Percentiles rank a stretch among this genome's conserved stretches.
Conservation (phyloP, 1,140 invertebrate genomes). For the Coptotermes formosanus region DNA sequence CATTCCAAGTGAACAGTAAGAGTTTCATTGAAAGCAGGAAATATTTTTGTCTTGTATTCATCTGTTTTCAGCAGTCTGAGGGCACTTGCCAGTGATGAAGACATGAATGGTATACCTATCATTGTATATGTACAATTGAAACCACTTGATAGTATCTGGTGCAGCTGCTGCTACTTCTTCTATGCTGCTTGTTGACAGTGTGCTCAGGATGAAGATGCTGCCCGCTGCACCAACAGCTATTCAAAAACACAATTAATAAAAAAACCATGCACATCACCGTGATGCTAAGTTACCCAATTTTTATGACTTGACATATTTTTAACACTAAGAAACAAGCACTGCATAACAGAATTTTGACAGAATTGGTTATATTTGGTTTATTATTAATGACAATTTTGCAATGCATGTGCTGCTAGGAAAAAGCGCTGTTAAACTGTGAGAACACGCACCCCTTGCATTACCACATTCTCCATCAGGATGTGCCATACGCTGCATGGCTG, state of each 20-base stretch:
- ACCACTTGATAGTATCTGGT: conserved; percentile 78
- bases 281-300: neutral
- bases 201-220: conserved; percentile 81
- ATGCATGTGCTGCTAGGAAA: too few species aligned
- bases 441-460: conserved; percentile 70
- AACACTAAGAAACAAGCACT: too few species aligned
- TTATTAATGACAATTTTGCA: too few species aligned
- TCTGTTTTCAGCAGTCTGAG: too few species aligned
- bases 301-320: too few species aligned
- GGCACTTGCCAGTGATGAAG: neutral
- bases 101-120: conserved; percentile 53
- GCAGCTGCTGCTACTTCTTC: conserved; percentile 81
- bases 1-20: too few species aligned
- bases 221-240: conserved; percentile 70
- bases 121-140: conserved; percentile 87
- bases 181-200: conserved; percentile 81
- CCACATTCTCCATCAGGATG: conserved; percentile 87
- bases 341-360: too few species aligned
- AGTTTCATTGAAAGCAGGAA: too few species aligned
- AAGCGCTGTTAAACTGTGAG: too few species aligned
- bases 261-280: neutral
- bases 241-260: conserved; percentile 38
- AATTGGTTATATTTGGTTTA: too few species aligned
- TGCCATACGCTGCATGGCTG: conserved; percentile 92
- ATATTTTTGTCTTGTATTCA: too few species aligned